Conservation (phyloP, 2,888 invertebrate species). For the Tanypteryx hageni region DNA sequence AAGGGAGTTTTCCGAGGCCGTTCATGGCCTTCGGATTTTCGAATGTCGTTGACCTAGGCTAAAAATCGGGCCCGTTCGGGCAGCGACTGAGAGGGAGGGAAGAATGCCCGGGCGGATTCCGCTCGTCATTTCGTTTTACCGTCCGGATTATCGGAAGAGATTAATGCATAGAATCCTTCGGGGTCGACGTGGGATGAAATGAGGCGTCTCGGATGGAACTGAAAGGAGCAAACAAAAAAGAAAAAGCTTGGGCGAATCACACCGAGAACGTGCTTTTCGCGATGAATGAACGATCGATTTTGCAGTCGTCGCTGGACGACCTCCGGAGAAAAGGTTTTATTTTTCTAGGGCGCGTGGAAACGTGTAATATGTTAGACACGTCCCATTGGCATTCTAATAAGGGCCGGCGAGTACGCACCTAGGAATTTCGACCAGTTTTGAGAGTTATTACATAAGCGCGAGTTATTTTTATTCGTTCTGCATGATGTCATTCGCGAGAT, state of each 20-base stretch:
- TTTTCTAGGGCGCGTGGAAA: not conserved
- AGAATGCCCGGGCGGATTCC: not conserved
- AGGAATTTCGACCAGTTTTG: not conserved
- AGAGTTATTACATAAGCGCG: slow-evolving; percentile 13
- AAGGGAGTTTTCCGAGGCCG: slow-evolving; percentile 42
- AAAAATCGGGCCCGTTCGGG: slow-evolving; percentile 29
- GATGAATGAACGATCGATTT: not conserved
- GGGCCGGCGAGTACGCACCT: not conserved
- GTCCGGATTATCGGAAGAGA: not conserved
- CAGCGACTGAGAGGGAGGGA: not conserved
- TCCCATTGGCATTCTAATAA: not conserved
- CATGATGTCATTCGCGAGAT: not conserved
- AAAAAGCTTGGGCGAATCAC: not conserved
- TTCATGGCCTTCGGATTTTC: slow-evolving; percentile 54
- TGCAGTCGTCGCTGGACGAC: not conserved
- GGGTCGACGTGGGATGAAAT: not conserved
- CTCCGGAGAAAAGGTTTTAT: not conserved
- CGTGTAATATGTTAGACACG: not conserved
- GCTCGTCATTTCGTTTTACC: not conserved
- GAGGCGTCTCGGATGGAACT: not conserved
- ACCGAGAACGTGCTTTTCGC: not conserved
- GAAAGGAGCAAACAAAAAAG: not conserved
- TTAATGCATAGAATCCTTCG: not conserved
- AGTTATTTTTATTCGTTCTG: not conserved
- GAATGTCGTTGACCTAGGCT: slow-evolving; percentile 59